phyloP scores from a whole-genome alignment of 2,888 invertebrate genomes.

The Standfussiana lucernea region DNA sequence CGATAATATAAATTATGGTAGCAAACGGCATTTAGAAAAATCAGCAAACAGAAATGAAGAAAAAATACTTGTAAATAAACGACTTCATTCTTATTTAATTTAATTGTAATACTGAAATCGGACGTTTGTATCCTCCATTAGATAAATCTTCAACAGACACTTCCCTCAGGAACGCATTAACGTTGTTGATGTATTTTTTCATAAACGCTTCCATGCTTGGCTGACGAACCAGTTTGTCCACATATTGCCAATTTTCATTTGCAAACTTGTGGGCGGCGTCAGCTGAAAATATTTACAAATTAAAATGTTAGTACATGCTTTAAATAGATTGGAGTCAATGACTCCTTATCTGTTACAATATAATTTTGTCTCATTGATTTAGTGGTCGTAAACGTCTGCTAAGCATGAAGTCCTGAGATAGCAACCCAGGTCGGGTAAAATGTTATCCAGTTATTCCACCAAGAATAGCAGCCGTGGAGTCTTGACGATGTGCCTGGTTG shows the following conservation, averaged over 20 bases:
- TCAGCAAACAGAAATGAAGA: neutral
- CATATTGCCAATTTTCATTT: slow-evolving; percentile 51
- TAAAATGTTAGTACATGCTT: too few species aligned
- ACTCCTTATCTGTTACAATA: neutral
- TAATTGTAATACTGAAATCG: neutral
- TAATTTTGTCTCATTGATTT: too few species aligned
- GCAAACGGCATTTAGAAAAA: neutral
- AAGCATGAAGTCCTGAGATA: too few species aligned
- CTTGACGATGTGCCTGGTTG: too few species aligned
- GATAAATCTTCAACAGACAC: slow-evolving; percentile 23
- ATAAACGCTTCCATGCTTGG: slow-evolving; percentile 15
- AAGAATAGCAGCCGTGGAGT: too few species aligned
- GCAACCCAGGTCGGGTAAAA: too few species aligned
- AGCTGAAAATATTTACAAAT: slow-evolving; percentile 28
- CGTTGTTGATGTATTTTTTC: slow-evolving; percentile 20
- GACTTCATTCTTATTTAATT: neutral
- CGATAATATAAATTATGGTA: neutral
- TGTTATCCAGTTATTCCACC: too few species aligned
- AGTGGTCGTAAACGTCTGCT: too few species aligned
- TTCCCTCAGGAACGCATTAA: slow-evolving; percentile 18
- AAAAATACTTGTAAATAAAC: neutral
- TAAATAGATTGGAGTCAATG: neutral
- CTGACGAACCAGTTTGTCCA: slow-evolving; percentile 24
- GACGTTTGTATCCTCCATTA: neutral
- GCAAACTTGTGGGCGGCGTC: slow-evolving; percentile 17